Evolutionary conservation across 2,113 vertebrate genomes (phyloP).

Genomic region (Anas platyrhynchos): DNA sequence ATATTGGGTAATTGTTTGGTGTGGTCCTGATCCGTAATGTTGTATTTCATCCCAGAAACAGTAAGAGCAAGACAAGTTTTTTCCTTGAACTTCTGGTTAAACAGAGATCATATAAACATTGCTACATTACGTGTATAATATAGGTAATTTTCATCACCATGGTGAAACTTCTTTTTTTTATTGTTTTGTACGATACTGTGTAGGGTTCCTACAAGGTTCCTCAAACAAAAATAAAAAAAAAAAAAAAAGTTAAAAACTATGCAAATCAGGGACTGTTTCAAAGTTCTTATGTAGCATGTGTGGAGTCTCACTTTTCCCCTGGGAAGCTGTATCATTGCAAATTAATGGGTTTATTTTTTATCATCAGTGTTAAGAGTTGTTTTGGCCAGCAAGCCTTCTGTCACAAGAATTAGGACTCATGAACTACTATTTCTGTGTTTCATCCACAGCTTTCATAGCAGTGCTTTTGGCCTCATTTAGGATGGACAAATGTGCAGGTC

Average conservation of each 20-base stretch:
- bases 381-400: not conserved
- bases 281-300: not conserved
- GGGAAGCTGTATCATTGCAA: not conserved
- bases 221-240: not conserved
- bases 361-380: not conserved
- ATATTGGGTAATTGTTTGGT: not conserved
- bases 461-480: not conserved
- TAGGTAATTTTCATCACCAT: not conserved
- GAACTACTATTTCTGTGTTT: not conserved
- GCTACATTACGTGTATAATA: rapidly evolving
- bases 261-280: not conserved
- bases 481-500: not conserved
- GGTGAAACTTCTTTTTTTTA: not conserved
- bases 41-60: not conserved
- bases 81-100: not conserved
- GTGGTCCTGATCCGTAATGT: not conserved
- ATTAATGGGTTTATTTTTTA: not conserved
- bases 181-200: not conserved
- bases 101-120: not conserved
- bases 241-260: too few relatives aligned
- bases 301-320: not conserved
- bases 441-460: not conserved
- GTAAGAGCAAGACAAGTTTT: not conserved
- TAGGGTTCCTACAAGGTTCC: not conserved
- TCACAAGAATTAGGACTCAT: not conserved